Base-by-base conservation (phyloP, 1,140 invertebrate species). In the Gonatopus flavifemur region DNA sequence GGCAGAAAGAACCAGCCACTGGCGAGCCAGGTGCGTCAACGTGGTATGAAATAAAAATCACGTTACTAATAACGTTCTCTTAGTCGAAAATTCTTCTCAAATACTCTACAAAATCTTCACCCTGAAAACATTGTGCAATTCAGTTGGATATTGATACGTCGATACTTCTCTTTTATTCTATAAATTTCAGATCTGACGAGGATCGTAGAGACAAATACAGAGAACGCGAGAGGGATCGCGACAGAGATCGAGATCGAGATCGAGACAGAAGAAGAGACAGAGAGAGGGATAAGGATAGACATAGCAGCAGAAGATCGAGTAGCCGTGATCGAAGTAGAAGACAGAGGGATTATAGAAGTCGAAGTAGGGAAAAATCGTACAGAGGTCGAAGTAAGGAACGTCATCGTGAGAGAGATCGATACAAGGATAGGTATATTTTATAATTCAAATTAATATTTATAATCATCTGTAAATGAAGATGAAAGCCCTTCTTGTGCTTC, bases 21-120 rank as follows among this genome's bases (percentile, higher is more conserved):
- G 76, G 74, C 75, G 72, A 72, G 74, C 73, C 74, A 78, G 76
- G 76, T 78, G 74, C 75, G 76, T 78, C 73, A 63, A 69, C 63
- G 74, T 78, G 75, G 74, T 77, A 78, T 67, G 76, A 70, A n/a
- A 41, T 65, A 66, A 52, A n/a, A 73, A 77, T 76, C 72, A 76
- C 73, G 67, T 72, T 76, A 74, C 57, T 55, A 54, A 50, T 58
- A 49, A 57, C 22, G 22, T 30, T 49, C 22, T 12, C 18, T 43
- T 46, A 8, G 22, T 28, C 13, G 9, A 9, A 46, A 25, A n/a
- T 31, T 20, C 10, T 25, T 19, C 10, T 33, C 19, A 8, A 38
- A 45, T 28, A 8, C 12, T 40, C 30, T 35, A 42, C 24, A 16
- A 7, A 28, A 37, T 40, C 12, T 42, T 47, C 3, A 15, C 18